phyloP scores from a whole-genome alignment of 2,797 vertebrate genomes.

The Typhlichthys eigenmanni region DNA sequence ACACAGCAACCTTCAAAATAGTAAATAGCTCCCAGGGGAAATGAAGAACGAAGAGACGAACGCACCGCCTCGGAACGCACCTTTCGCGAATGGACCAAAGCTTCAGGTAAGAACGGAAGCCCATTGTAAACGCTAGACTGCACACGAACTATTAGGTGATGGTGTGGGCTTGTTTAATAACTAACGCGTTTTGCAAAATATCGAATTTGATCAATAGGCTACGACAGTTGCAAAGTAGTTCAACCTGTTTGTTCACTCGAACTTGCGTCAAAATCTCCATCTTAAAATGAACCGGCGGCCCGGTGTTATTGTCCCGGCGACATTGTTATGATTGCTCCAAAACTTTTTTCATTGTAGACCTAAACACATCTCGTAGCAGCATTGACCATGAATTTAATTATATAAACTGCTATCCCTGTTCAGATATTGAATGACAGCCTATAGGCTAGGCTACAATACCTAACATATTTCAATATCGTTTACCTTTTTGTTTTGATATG shows the following conservation, averaged over 20 bases:
- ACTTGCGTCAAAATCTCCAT: neutral
- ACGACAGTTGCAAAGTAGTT: conserved; percentile 26
- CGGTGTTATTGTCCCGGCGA: neutral
- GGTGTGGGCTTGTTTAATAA: neutral
- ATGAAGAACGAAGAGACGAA: conserved; percentile 68
- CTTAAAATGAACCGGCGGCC: neutral
- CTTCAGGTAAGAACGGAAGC: conserved; percentile 59
- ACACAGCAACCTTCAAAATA: neutral
- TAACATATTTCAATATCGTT: no score
- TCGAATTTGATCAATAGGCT: neutral
- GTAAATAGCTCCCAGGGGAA: conserved; percentile 36
- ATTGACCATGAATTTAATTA: no score
- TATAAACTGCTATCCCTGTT: no score
- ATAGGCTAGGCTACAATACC: no score
- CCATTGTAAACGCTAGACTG: neutral
- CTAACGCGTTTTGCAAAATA: neutral
- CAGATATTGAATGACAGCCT: no score
- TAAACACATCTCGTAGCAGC: no score
- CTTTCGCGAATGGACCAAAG: neutral
- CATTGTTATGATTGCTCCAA: neutral
- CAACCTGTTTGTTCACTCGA: conserved; percentile 61
- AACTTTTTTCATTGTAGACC: no score
- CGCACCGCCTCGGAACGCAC: conserved; percentile 44
- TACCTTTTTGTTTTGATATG: no score
- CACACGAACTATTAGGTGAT: neutral